Evolutionary conservation across 2,888 invertebrate genomes (phyloP).

Genomic region (Ornithoptera alexandrae): DNA sequence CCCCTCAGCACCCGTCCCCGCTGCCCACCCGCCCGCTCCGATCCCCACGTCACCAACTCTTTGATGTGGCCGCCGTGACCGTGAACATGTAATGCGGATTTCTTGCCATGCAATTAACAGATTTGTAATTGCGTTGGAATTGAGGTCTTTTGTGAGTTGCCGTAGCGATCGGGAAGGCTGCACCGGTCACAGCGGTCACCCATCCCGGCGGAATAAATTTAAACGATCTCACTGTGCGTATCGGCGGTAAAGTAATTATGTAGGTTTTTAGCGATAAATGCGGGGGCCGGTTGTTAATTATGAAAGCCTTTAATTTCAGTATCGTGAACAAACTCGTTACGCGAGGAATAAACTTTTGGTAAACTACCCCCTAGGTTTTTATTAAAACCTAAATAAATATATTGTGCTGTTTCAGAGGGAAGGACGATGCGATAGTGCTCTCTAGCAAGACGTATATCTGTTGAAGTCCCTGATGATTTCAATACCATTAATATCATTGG

Average conservation of each 20-base stretch:
- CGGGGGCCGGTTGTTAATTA: no score
- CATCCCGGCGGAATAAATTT: conserved; percentile 15
- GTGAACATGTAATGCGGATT: conserved; percentile 71
- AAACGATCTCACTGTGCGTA: conserved; percentile 16
- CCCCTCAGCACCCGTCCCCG: conserved; percentile 36
- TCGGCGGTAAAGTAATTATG: conserved; percentile 4
- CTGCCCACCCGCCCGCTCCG: background rate
- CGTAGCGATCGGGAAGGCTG: conserved; percentile 32
- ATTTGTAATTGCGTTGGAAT: conserved; percentile 57
- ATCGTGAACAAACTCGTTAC: no score
- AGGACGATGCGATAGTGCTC: no score
- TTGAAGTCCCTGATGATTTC: no score
- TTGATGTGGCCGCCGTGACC: conserved; percentile 76
- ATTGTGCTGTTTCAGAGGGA: no score
- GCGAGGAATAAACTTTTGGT: no score
- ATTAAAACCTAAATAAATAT: no score
- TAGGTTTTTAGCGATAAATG: background rate
- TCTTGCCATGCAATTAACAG: conserved; percentile 64
- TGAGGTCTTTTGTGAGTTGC: conserved; percentile 44
- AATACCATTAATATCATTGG: no score
- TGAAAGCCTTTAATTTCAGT: no score
- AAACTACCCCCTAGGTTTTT: no score
- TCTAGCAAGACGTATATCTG: no score
- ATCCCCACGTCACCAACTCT: conserved; percentile 49
- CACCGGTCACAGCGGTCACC: background rate